These are phyloP conservation scores for Scaptomyza graminum DNA, from an alignment of 1,140 invertebrate genomes.

Conservation along the genomic window DNA sequence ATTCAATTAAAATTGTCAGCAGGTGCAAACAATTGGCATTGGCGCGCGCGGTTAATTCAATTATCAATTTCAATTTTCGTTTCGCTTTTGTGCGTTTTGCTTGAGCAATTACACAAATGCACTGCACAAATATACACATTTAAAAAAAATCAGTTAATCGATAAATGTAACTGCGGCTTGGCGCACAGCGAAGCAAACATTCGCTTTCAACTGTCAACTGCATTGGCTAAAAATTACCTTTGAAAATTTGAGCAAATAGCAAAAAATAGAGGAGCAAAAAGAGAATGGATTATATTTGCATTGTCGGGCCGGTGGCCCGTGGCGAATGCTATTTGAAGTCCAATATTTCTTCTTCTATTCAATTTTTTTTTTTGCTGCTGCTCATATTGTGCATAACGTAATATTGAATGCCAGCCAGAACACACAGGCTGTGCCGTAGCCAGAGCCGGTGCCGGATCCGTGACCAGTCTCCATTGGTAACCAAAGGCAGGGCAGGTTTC, in stretches of 20 bases:
- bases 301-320: slow-evolving; percentile 40
- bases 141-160: too few species aligned
- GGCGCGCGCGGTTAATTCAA: slow-evolving; percentile 59
- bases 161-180: slow-evolving; percentile 25
- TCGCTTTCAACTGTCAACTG: slow-evolving; percentile 40
- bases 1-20: slow-evolving; percentile 67
- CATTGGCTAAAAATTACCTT: slow-evolving; percentile 62
- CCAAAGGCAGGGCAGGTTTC: not conserved
- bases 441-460: not conserved
- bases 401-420: slow-evolving; percentile 39
- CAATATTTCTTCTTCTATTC: not conserved
- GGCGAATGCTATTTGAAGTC: too few species aligned
- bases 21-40: slow-evolving; percentile 63
- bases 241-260: slow-evolving; percentile 45
- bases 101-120: slow-evolving; percentile 44
- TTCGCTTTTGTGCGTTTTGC: slow-evolving; percentile 29
- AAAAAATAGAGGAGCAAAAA: slow-evolving; percentile 6
- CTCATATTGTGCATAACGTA: slow-evolving; percentile 48
- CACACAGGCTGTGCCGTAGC: not conserved
- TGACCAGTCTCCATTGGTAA: slow-evolving; percentile 10
- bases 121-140: too few species aligned
- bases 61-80: slow-evolving; percentile 71
- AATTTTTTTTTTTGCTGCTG: slow-evolving; percentile 9
- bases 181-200: slow-evolving; percentile 2
- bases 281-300: slow-evolving; percentile 67